Base-by-base conservation (phyloP, 2,113 vertebrate species). In the Caretta caretta region DNA sequence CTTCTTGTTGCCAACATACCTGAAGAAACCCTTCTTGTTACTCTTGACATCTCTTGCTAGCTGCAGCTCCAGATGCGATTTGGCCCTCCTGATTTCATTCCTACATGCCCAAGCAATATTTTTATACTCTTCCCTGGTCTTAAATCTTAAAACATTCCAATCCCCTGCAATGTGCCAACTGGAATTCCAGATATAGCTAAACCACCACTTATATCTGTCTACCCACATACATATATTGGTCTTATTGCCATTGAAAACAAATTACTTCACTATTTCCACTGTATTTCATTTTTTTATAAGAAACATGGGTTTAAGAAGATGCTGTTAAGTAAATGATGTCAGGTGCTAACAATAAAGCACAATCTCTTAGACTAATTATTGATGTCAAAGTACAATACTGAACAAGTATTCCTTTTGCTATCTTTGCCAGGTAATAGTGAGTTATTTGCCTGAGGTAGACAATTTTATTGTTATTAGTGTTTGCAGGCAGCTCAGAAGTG, bases 311-410 rank as follows among this genome's bases (percentile, higher is more conserved):
- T 79, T 96, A 86, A 84, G 86, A 78, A 62, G 69, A 88, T 90
- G 8, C 69, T 75, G 20, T 38, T 75, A 75, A 75, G 19, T 42
- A 42, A 19, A 20, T 11, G 69, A 46, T 25, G 10, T 1, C 2
- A 84, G 62, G 35, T 65, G 62, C 7, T 65, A 65, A 65, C 8
- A 65, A n/a, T n/a, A n/a, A 69, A 65, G 22, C 53, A 46, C 12
- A 49, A n/a, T 76, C 80, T 31, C 57, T 96, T 90, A 80, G 57
- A n/a, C 53, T 88, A 93, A 56, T 82, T 88, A 86, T 92, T 92
- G 92, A 56, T 56, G 11, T 79, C 51, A 92, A 79, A 79, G 6
- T 69, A 10, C 25, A 59, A 86, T 92, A 24, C 90, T 49, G 35
- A 86, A 84, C 35, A 90, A 92, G 90, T 84, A 51, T 49, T 83